Evolutionary conservation across 2,113 vertebrate genomes (phyloP), one percentile per base, ranked within the genome.

Genomic region (Heptranchias perlo): DNA sequence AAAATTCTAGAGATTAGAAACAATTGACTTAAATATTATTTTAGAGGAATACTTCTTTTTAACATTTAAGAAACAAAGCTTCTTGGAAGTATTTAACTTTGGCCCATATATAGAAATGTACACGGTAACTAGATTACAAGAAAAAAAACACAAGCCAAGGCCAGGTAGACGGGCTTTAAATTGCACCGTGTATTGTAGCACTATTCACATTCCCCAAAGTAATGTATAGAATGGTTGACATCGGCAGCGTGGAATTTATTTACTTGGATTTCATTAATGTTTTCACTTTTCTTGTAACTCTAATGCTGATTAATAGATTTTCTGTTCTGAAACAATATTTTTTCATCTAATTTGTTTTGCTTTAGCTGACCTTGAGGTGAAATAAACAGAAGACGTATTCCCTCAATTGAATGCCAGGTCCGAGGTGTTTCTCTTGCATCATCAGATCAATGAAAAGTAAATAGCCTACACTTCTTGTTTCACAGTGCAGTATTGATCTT

Each of bases 361-460:
- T 98, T 97, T 96, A 97, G 97, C 97, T 98, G 98, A 99, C 98
- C 98, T 98, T 98, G 97, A 97, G 98, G 97, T 98, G 97, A 98
- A 98, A 97, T 96, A 97, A 97, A 97, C 97, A 98, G 97, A 98
- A 99, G 98, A 99, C 98, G 97, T 98, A 98, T 99, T 98, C 98
- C 98, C 98, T 99, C 99, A 98, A 99, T 99, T 99, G 99, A 99
- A 98, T 98, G 98, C 98, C 98, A 97, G 65, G 98, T 98, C 98
- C 98, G 98, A 99, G 99, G 98, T 99, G 98, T 99, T 99, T 99
- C 98, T 99, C 98, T 98, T 98, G 98, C 98, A 99, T 98, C 99
- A 99, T 99, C 98, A 98, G 98, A 99, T 99, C 99, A 99, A 99
- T 99, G 98, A 98, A 99, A 99, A 99, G 99, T 99, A 99, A 99